Evolutionary conservation across 2,888 invertebrate genomes (phyloP), one percentile per base, ranked within the genome.

Genomic region (Eulithis testata): DNA sequence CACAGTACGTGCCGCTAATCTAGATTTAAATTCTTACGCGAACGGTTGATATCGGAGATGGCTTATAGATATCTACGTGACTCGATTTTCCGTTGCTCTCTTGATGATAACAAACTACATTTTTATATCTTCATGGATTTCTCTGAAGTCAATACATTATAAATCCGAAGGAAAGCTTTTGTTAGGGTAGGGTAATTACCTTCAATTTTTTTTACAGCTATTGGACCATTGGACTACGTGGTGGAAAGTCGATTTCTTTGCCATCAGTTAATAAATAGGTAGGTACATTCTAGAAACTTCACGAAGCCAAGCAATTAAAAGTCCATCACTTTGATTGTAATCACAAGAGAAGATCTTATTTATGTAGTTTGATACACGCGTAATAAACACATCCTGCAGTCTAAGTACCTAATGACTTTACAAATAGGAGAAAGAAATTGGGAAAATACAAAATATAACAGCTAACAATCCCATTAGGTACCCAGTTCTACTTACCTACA

Each of bases 1-100:
- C 44, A 69, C 4, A 7, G 21, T 68, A 83, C 83, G 83, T 83
- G 83, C 72, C 63, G 60, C 60, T 55, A 68, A 60, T 47, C 21
- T 51, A 56, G 14, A 51, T 60, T 45, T 66, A 61, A 68, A 72
- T 75, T 69, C 62, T 72, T 74, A 74, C 73, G 69, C 76, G 74
- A 73, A 76, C 65, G 31, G 31, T 62, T 63, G 60, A 57, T 57
- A 66, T 63, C 50, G 37, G 52, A 63, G 58, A 49, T 45, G 9
- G 50, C 27, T 43, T 21, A 21, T 21, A 21, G 53, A 51, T 36
- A 53, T 8, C 11, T 14, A 73, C 73, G 73, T 73, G 73, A 60
- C 57, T 65, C 31, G 27, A 60, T 54, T 44, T 53, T 12, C 7
- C n/a, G 44, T 8, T 51, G 37, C 27, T 45, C 51, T 11, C 11